These are phyloP conservation scores for Loriculus beryllinus DNA, from an alignment of 2,797 vertebrate genomes.

Conservation along the genomic window DNA sequence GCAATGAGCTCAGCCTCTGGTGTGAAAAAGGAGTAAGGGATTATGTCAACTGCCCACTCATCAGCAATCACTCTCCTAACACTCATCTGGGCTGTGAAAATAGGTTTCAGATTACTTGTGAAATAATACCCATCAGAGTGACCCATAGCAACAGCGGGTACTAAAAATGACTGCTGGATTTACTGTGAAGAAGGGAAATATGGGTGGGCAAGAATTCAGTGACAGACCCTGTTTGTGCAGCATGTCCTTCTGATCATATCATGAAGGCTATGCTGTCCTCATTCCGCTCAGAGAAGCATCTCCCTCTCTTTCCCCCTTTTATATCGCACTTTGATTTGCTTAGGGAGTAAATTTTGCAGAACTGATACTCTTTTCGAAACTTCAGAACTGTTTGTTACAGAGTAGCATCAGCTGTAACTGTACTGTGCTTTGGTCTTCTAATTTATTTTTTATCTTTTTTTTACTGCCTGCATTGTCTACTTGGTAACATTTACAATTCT, in stretches of 20 bases:
- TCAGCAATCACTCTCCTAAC: not conserved
- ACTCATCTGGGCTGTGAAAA: not conserved
- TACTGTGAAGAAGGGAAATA: not conserved
- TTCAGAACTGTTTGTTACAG: not conserved
- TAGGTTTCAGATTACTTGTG: not conserved
- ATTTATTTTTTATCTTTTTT: not conserved
- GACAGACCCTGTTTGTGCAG: not conserved
- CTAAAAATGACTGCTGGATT: not conserved
- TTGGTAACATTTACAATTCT: not conserved
- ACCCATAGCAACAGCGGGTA: not conserved
- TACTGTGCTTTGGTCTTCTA: not conserved
- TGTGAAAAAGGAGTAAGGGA: slow-evolving; percentile 2
- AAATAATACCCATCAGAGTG: not conserved
- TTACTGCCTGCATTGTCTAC: not conserved
- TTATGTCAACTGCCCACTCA: slow-evolving; percentile 37
- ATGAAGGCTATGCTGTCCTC: not conserved
- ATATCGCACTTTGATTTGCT: not conserved
- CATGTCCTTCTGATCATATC: not conserved
- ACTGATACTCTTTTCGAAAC: not conserved
- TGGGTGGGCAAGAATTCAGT: not conserved
- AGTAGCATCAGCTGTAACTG: not conserved
- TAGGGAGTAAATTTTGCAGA: not conserved
- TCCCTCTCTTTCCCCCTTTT: not conserved
- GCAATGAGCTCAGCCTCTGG: not conserved
- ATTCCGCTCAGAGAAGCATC: rapidly evolving